A percentile compares a stretch with the other conserved stretches of the same genome.
Evolutionary conservation across 2,888 invertebrate genomes (phyloP).

Genomic region (Clanis bilineata): DNA sequence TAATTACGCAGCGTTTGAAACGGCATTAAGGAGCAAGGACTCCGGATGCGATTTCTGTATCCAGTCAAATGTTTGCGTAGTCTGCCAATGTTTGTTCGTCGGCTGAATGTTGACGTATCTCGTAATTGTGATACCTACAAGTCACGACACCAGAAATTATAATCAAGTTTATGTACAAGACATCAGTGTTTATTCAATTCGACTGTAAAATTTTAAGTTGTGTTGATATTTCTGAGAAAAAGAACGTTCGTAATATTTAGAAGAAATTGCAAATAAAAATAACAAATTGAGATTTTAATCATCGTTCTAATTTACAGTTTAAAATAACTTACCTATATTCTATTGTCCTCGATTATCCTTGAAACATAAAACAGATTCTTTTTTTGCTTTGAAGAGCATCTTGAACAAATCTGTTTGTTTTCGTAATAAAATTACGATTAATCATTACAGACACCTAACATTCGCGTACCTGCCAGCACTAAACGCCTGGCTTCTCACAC

Average conservation of each 20-base stretch:
- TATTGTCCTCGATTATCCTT: too few species aligned
- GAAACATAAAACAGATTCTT: too few species aligned
- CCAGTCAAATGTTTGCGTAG: background rate
- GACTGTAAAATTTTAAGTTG: too few species aligned
- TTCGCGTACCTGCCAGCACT: conserved; percentile 96
- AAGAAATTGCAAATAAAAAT: too few species aligned
- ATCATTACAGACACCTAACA: conserved; percentile 88
- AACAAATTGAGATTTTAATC: too few species aligned
- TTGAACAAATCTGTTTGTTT: background rate
- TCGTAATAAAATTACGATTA: background rate
- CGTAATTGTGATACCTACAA: background rate
- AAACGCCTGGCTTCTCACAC: conserved; percentile 94
- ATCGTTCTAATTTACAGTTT: too few species aligned
- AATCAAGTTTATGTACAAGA: background rate
- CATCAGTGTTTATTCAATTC: background rate
- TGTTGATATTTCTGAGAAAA: too few species aligned
- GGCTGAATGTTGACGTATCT: background rate
- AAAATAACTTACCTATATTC: too few species aligned
- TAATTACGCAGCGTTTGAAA: too few species aligned
- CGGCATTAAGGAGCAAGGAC: background rate
- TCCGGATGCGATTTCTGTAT: background rate
- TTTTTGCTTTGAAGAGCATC: background rate
- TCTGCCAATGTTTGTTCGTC: background rate
- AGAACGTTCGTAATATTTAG: background rate
- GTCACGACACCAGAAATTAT: background rate